Conservation (phyloP, 2,113 vertebrate species). For the Cisticola juncidis region DNA sequence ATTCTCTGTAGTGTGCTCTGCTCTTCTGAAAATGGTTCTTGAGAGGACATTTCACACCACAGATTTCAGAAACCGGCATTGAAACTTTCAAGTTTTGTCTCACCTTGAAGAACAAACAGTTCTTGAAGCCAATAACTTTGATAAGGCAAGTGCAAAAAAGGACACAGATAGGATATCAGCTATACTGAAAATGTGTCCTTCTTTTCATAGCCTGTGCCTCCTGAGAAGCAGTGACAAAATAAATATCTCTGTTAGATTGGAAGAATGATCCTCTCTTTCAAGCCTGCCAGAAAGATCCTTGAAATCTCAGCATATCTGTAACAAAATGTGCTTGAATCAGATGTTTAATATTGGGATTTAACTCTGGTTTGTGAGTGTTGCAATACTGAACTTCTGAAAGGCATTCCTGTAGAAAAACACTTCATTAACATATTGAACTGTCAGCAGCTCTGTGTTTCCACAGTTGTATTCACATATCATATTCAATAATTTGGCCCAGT, state of each 20-base stretch:
- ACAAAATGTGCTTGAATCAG: background rate
- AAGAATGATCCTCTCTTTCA: background rate
- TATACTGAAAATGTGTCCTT: background rate
- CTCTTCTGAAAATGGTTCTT: background rate
- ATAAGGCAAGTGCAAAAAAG: background rate
- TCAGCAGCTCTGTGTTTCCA: background rate
- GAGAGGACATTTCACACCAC: background rate
- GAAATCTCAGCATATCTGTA: background rate
- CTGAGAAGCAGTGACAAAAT: background rate
- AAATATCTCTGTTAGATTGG: background rate
- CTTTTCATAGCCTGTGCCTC: background rate
- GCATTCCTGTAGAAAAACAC: background rate
- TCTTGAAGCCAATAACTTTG: background rate
- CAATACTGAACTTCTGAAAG: background rate
- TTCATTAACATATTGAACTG: background rate
- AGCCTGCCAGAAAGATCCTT: background rate
- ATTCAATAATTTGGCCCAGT: background rate
- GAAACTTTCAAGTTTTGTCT: background rate
- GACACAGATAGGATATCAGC: background rate
- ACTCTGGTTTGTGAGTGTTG: background rate
- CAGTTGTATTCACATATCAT: background rate
- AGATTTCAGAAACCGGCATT: background rate
- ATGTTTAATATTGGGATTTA: background rate
- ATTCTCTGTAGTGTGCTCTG: background rate
- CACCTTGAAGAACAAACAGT: conserved; percentile 3